These are phyloP conservation scores for Leptodactylus fallax DNA, from an alignment of 2,797 vertebrate species.

Conservation along the genomic window DNA sequence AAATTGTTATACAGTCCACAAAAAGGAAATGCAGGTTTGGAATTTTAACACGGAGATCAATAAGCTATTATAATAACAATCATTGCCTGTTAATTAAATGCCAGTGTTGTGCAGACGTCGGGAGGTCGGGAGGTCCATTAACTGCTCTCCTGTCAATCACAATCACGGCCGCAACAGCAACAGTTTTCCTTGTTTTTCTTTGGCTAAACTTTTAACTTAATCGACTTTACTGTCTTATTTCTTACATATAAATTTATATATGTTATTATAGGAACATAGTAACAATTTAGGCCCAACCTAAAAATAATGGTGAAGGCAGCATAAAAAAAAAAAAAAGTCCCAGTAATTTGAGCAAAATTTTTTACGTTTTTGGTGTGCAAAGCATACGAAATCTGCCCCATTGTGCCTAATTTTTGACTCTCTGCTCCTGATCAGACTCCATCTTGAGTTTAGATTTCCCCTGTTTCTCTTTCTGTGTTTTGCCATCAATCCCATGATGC, in stretches of 20 bases:
- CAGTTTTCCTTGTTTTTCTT: neutral
- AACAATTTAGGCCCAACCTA: no score
- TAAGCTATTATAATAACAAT: constrained; percentile 36
- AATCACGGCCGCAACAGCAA: neutral
- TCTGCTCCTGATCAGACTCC: no score
- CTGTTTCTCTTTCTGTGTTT: neutral
- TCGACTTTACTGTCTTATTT: neutral
- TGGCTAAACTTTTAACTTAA: neutral
- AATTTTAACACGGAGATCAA: constrained; percentile 37
- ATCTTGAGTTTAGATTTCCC: no score
- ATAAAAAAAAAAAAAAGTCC: no score
- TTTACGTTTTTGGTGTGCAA: no score
- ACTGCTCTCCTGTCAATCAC: constrained; percentile 3
- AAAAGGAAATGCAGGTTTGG: constrained; percentile 26
- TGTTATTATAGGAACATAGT: no score
- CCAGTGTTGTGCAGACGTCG: neutral
- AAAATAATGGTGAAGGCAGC: no score
- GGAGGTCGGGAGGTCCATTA: constrained; percentile 23
- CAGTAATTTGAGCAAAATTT: no score
- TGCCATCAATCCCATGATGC: no score
- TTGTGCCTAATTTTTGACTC: no score
- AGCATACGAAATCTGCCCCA: no score
- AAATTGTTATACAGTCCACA: constrained; percentile 20
- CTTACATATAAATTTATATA: neutral
- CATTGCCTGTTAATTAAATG: constrained; percentile 31